Conservation (phyloP, 2,113 vertebrate genomes). For the Columba janthina region DNA sequence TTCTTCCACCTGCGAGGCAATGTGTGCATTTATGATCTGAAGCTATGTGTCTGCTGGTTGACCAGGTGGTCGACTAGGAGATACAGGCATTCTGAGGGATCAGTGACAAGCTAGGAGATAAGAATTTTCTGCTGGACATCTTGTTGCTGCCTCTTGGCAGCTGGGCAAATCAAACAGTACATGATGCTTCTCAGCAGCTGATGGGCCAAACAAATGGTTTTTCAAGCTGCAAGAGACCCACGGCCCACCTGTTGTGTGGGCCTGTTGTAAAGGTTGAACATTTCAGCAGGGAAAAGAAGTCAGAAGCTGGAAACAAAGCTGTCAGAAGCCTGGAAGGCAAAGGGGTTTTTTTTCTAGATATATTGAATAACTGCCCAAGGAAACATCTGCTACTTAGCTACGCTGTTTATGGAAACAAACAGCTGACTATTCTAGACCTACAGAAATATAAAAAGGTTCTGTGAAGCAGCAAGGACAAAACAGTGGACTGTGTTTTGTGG, state of each 20-base stretch:
- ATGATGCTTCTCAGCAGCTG: constrained; percentile 66
- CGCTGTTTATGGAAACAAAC: constrained; percentile 62
- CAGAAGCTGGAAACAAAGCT: constrained; percentile 62
- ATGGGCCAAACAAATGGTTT: constrained; percentile 66
- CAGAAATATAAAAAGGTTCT: not conserved
- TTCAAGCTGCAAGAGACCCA: constrained; percentile 57
- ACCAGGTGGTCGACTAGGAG: constrained; percentile 22
- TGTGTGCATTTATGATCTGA: not conserved
- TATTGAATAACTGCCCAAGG: constrained; percentile 64
- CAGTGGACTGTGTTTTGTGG: not conserved
- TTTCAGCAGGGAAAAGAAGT: constrained; percentile 63
- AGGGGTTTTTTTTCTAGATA: constrained; percentile 32
- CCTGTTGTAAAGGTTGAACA: constrained; percentile 58
- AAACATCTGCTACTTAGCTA: constrained; percentile 64
- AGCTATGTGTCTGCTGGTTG: not conserved
- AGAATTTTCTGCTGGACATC: constrained; percentile 41
- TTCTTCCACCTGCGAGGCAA: not conserved
- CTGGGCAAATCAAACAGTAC: constrained; percentile 64
- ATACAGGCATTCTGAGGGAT: not conserved
- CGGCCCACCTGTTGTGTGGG: constrained; percentile 55
- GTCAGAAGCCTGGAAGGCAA: constrained; percentile 60
- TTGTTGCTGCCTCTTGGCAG: constrained; percentile 62
- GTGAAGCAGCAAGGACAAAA: not conserved
- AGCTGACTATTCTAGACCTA: constrained; percentile 53
- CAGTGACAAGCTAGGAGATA: constrained; percentile 36